phyloP scores from a whole-genome alignment of 1,140 invertebrate genomes.

The Mesaphorura yosii region DNA sequence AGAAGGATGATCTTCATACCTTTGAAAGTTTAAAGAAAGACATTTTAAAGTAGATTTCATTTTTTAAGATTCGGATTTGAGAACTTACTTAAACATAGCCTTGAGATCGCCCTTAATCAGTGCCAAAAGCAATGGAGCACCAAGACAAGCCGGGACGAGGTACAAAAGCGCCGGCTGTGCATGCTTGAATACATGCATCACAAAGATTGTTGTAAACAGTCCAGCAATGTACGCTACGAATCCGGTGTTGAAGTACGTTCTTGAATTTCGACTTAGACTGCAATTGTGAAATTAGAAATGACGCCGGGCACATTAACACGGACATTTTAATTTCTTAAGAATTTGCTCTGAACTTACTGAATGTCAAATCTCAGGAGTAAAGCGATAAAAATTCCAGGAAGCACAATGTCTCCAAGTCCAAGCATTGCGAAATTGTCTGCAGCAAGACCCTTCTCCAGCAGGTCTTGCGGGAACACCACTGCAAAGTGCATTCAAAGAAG shows the following conservation, averaged over 20 bases:
- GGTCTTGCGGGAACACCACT: constrained; percentile 97
- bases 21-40: constrained; percentile 10
- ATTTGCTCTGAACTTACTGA: constrained; percentile 38
- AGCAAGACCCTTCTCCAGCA: constrained; percentile 78
- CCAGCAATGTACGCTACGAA: constrained; percentile 90
- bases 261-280: constrained; percentile 72
- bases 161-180: constrained; percentile 97
- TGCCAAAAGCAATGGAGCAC: constrained; percentile 73
- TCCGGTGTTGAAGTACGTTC: constrained; percentile 88
- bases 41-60: too few relatives aligned
- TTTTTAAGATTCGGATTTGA: too few relatives aligned
- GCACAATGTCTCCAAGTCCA: constrained; percentile 95
- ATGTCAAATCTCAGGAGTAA: constrained; percentile 89
- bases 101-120: constrained; percentile 82
- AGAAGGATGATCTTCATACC: constrained; percentile 52
- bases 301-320: too few relatives aligned
- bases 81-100: constrained; percentile 74
- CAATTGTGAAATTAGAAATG: constrained; percentile 33
- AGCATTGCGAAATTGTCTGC: constrained; percentile 97
- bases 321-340: neutral
- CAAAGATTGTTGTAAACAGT: constrained; percentile 81
- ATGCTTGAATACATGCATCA: constrained; percentile 98
- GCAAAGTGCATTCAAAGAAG: constrained; percentile 34
- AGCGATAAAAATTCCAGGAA: constrained; percentile 98
- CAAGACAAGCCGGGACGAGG: constrained; percentile 89